Base-by-base conservation (phyloP, 2,113 vertebrate genomes). In the Dunckerocampus dactyliophorus region DNA sequence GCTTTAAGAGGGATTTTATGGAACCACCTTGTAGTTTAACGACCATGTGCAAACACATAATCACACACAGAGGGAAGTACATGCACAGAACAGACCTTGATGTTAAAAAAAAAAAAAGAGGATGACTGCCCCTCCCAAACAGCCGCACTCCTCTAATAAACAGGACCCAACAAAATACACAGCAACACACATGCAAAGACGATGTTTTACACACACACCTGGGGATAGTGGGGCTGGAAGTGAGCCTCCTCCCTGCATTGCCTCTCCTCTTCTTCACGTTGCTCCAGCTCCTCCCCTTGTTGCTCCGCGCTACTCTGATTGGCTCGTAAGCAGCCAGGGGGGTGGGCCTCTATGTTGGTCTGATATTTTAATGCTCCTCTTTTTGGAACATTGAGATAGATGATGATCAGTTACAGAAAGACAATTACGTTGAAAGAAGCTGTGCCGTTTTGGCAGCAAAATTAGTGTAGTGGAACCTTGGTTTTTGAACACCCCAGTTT, bases 321-420 rank as follows among this genome's bases (percentile, higher is more conserved):
- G 71, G 87, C 82, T 80, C 65, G 76, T 62, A 93, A 68, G 85
- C 97, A 99, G 78, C 95, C 97, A 24, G 95, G 97, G 63, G 93
- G 92, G 51, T 99, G 97, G 39, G 92, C 84, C 47, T 94, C 90
- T 59, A 95, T 69, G 67, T 99, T 99, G 68, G 84, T 91, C 69
- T 99, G 97, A 85, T 94, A 98, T 85, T 99, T 99, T 67, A 99
- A 86, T 67, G 93, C 89, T 14, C 97, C 96, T 64, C 97, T 99
- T 67, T 16, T 61, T 14, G 7, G 3, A n/a, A 59, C n/a, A 50
- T 48, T 28, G 13, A 46, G 62, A 21, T 53, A 59, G 4, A 47
- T 45, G 16, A 47, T 20, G 43, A 17, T 47, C 3, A 59, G 17
- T 45, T 58, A 22, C 3, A 37, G 17, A 11, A 20, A 39, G n/a